A percentile compares a stretch with the other conserved stretches of the same genome.
phyloP scores from a whole-genome alignment of 2,888 invertebrate species.

The Lithophane ornitopus region DNA sequence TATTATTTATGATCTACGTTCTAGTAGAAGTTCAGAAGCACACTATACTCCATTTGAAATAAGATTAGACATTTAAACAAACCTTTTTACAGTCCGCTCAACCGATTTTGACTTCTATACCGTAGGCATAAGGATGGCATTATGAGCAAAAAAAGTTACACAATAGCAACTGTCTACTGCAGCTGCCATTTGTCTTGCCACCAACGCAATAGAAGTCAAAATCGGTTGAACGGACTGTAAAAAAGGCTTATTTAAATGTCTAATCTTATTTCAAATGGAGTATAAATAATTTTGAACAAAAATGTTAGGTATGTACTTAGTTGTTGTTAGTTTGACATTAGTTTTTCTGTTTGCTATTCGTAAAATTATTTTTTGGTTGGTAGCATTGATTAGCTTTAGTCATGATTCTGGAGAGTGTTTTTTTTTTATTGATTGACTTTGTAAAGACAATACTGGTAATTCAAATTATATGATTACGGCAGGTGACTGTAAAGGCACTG shows the following conservation, averaged over 20 bases:
- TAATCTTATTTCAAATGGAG: no score
- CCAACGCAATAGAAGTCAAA: no score
- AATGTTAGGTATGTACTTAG: background rate
- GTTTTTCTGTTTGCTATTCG: constrained; percentile 1
- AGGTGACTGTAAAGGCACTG: constrained; percentile 95
- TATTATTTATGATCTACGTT: background rate
- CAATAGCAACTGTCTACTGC: no score
- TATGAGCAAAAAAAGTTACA: no score
- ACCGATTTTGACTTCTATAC: no score
- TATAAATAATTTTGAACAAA: background rate
- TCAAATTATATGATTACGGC: constrained; percentile 22
- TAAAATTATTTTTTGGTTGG: background rate
- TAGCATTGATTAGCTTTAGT: constrained; percentile 15
- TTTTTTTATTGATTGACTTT: background rate
- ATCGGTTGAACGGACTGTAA: no score
- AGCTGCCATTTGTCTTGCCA: no score
- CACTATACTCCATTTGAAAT: no score
- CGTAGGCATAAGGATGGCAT: no score
- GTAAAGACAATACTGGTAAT: background rate
- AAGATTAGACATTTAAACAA: no score
- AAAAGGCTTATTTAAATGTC: no score
- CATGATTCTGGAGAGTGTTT: background rate
- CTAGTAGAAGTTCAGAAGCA: background rate
- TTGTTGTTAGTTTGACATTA: background rate
- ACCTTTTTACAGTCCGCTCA: no score